Evolutionary conservation across 2,113 vertebrate genomes (phyloP), one percentile per base, ranked within the genome.

Genomic region (Solea solea): DNA sequence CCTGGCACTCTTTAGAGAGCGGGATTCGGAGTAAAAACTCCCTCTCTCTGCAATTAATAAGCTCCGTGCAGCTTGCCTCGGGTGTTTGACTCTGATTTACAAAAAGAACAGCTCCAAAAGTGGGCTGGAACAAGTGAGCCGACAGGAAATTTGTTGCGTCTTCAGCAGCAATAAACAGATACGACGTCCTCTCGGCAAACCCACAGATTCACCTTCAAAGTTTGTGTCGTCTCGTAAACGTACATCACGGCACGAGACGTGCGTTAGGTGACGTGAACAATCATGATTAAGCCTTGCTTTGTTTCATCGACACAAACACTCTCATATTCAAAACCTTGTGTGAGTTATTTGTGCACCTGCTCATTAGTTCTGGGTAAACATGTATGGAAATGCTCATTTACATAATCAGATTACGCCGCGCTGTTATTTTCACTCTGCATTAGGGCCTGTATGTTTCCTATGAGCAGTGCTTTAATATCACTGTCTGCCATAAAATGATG

Each of bases 181-280:
- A 11, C 15, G 44, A 16, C 10, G 54, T 69, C 21, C 14, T 69
- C 16, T 25, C 58, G 16, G 50, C 12, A 67, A 70, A 69, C 57
- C 21, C 55, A 34, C 21, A 46, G 44, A 45, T 50, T 68, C 14
- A 4, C 25, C 28, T 66, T 69, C 57, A 34, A 52, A 63, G 58
- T 62, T 12, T 11, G 50, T 2, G 52, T 72, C 27, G 1, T 53
- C 28, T 64, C 9, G 44, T 44, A 54, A 69, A 52, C 61, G 52
- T 42, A 39, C 68, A 72, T 74, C 16, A 64, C 51, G 49, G 77
- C 40, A 50, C 50, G 10, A 56, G n/a, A 59, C 51, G 60, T 63
- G 74, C 74, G 77, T 69, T 63, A 79, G 69, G 72, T 67, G 71
- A 72, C 68, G 57, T 80, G 69, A 87, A 57, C 62, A 84, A 72